These are phyloP conservation scores for Anastrepha obliqua DNA, from an alignment of 1,140 invertebrate genomes.

Conservation along the genomic window DNA sequence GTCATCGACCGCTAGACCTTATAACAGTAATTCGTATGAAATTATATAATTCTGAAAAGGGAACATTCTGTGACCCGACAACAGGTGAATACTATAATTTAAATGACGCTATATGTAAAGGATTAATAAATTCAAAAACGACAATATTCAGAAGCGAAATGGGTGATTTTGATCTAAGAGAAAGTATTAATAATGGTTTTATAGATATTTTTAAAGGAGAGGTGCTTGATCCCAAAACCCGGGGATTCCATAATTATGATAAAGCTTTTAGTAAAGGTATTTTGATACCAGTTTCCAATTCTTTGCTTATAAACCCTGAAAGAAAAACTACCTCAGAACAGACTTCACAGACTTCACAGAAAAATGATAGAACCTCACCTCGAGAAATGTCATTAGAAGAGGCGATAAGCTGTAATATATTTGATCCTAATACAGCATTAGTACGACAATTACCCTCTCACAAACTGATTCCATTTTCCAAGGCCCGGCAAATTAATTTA, in stretches of 20 bases:
- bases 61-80: constrained; percentile 86
- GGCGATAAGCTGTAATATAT: constrained; percentile 84
- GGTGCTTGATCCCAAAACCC: constrained; percentile 86
- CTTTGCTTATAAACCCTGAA: constrained; percentile 81
- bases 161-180: constrained; percentile 81
- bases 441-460: constrained; percentile 85
- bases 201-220: constrained; percentile 85
- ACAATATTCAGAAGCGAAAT: constrained; percentile 86
- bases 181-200: constrained; percentile 87
- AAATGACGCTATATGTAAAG: constrained; percentile 81
- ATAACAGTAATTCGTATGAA: constrained; percentile 86
- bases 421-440: constrained; percentile 85
- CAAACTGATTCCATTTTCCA: constrained; percentile 82
- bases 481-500: constrained; percentile 82
- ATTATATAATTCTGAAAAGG: constrained; percentile 85
- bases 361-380: constrained; percentile 75
- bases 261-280: constrained; percentile 84
- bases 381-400: constrained; percentile 86
- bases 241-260: constrained; percentile 83
- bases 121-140: constrained; percentile 85
- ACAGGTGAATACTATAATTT: constrained; percentile 83
- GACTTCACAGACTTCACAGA: constrained; percentile 66
- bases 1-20: constrained; percentile 81
- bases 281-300: constrained; percentile 83
- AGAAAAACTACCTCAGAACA: constrained; percentile 73